Evolutionary conservation across 2,797 vertebrate species (phyloP), one percentile per base, ranked within the genome.

Genomic region (Sebastes umbrosus): DNA sequence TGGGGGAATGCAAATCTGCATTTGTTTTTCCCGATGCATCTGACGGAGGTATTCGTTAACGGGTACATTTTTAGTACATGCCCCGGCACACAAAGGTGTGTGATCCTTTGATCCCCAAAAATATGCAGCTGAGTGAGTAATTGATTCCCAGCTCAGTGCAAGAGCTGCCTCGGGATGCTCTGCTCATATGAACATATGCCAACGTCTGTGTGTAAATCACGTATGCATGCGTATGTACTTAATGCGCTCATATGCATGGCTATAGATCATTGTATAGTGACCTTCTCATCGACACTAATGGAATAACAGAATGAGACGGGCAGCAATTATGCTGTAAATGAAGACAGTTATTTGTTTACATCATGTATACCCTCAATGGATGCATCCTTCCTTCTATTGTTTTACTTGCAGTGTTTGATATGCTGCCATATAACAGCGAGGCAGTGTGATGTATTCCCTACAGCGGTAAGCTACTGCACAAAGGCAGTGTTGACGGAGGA

Each of bases 311-410:
- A 71, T 13, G 62, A 77, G 82, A 80, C 83, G 32, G 69, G 31
- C 67, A 62, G 72, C 84, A 85, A 88, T 91, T 92, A 86, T 88
- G 77, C 90, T 92, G 92, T 90, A 93, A 93, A 94, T 93, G 77
- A 91, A 88, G 84, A 84, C 69, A 22, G 84, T 76, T 90, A 77
- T 92, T 91, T 90, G 90, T 90, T 92, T 87, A 85, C 73, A 85
- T 84, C 63, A 8, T 86, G 80, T 86, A 79, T 67, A 70, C 80
- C 84, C 80, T 77, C 20, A 79, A 71, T 72, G 68, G 65, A 83
- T 74, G 68, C 81, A 58, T 88, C 80, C 57, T 36, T 69, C 65
- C 32, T 60, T 43, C 84, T 31, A 88, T 88, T 91, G 89, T 91
- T 87, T 86, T 46, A 70, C 36, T 79, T 65, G 54, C 63, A 54